A percentile compares a stretch with the other conserved stretches of the same genome.
These are phyloP conservation scores for Mormyrops attenuatus DNA, from an alignment of 2,797 vertebrate species.

Conservation along the genomic window DNA sequence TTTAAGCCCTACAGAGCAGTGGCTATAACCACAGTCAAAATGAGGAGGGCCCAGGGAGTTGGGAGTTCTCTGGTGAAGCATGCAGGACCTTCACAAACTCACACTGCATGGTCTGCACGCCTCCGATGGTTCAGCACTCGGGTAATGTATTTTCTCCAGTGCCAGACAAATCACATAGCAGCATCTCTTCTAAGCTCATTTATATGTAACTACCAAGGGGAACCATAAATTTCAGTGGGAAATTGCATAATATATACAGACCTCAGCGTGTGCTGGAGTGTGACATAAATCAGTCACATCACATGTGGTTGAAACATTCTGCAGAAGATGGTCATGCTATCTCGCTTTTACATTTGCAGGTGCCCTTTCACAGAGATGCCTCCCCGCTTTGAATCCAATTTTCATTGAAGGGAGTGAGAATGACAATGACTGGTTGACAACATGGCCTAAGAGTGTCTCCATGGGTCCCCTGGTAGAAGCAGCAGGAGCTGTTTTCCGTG, in stretches of 20 bases:
- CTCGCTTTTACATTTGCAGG: background rate
- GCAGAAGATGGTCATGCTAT: background rate
- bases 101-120: background rate
- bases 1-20: background rate
- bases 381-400: conserved; percentile 1
- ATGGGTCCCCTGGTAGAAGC: background rate
- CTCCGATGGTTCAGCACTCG: background rate
- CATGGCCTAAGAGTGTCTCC: background rate
- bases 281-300: conserved; percentile 2
- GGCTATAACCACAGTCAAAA: background rate
- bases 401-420: background rate
- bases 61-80: background rate
- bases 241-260: background rate
- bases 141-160: background rate
- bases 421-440: background rate
- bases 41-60: background rate
- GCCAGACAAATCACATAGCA: background rate
- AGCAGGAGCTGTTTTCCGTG: background rate
- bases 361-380: background rate
- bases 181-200: background rate
- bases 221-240: background rate
- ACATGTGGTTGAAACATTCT: background rate
- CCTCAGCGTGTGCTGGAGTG: background rate
- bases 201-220: conserved; percentile 10
- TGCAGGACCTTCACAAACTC: background rate